phyloP scores from a whole-genome alignment of 2,113 vertebrate genomes.

The Sciurus niger region DNA sequence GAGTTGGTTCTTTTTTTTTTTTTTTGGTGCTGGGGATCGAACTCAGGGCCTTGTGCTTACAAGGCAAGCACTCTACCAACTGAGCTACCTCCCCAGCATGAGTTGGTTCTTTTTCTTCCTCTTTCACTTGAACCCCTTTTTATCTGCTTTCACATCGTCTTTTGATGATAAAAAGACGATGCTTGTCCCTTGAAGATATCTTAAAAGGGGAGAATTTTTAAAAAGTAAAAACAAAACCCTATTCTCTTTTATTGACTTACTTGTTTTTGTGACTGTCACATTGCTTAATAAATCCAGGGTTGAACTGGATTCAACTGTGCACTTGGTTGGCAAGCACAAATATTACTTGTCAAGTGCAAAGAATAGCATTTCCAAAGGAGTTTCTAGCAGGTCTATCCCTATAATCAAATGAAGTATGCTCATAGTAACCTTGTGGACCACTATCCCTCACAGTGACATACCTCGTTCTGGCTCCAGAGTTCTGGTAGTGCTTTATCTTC shows the following conservation, averaged over 20 bases:
- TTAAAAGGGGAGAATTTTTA: neutral
- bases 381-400: neutral
- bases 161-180: neutral
- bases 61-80: too few relatives aligned
- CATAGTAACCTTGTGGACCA: neutral
- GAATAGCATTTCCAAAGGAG: neutral
- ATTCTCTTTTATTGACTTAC: constrained; percentile 6
- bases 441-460: neutral
- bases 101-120: neutral
- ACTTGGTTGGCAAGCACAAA: neutral
- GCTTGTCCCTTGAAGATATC: neutral
- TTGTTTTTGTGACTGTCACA: neutral
- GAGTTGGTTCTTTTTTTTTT: neutral
- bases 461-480: neutral
- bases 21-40: too few relatives aligned
- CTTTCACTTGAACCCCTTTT: neutral
- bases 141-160: neutral
- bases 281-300: constrained; percentile 11
- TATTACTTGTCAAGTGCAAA: neutral
- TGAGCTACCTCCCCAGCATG: too few relatives aligned
- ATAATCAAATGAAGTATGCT: neutral
- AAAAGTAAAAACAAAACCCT: neutral
- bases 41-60: too few relatives aligned
- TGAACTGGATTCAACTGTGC: neutral
- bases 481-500: neutral